Base-by-base conservation (phyloP, 2,888 invertebrate species). In the Thereva unica region DNA sequence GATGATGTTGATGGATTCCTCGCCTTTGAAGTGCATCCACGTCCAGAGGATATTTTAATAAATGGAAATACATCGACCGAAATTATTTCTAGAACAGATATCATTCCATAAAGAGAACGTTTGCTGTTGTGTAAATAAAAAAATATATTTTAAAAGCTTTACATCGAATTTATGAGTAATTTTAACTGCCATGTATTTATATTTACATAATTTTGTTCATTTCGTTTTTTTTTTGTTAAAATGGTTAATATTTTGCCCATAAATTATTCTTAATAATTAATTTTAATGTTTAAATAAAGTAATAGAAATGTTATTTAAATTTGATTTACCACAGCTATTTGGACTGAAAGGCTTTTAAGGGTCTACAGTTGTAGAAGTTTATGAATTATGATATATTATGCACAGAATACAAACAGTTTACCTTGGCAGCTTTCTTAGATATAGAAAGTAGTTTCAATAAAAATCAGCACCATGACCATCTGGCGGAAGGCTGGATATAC, bases 1-100 rank as follows among this genome's bases (percentile, higher is more conserved):
- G 88, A 89, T 70, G 95, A 96, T 76, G 92, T 95, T 2, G 95
- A 95, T 75, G 95, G 96, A 1, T 93, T 90, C 80, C 78, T 89
- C n/a, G 86, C 89, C 59, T 88, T 92, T 72, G 86, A 87, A 80
- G 90, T 93, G 5, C 83, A 83, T 70, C 81, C 81, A 0, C 71
- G 77, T 45, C 77, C 78, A 0, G 77, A 76, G 49, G 81, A 81
- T 72, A 68, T 79, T 23, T 67, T 79, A n/a, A 74, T 73, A 47
- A 77, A 77, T 71, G 76, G 72, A 4, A 71, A 74, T 23, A 70
- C 74, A 0, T 71, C 73, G 5, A 77, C 76, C 70, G 77, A 76
- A 65, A 75, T 77, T 34, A 75, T 78, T 50, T 71, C 75, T n/a
- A 74, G 80, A 69, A 77, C 75, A 5, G 80, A 80, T 73, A 76